Percentiles rank a stretch among this genome's conserved stretches.
phyloP scores from a whole-genome alignment of 2,113 vertebrate genomes.

The Cisticola juncidis region DNA sequence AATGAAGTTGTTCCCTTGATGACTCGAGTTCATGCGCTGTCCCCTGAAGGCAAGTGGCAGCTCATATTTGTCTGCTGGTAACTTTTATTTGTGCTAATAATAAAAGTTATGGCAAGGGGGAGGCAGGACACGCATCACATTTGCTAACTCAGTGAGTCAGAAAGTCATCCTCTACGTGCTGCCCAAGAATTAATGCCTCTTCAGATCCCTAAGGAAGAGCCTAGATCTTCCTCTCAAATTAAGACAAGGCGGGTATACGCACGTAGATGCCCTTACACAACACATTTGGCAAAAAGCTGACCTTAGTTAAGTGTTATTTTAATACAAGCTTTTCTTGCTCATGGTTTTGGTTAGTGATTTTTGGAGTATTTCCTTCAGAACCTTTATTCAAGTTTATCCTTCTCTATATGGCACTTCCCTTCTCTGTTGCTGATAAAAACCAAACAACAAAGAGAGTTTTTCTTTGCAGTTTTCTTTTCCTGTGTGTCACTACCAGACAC shows the following conservation, averaged over 20 bases:
- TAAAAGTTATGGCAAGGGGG: not conserved
- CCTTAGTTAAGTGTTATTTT: not conserved
- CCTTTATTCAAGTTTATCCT: not conserved
- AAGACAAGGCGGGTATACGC: fast-evolving
- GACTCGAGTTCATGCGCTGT: not conserved
- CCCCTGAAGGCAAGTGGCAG: slow-evolving; percentile 34
- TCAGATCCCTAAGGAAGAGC: not conserved
- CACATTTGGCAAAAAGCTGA: not conserved
- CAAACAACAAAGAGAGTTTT: not conserved
- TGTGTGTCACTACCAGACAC: not conserved
- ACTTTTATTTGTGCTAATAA: slow-evolving; percentile 45
- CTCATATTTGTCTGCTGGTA: slow-evolving; percentile 38
- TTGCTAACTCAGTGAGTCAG: slow-evolving; percentile 11
- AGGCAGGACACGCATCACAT: not conserved
- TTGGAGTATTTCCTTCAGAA: not conserved
- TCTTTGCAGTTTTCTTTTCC: not conserved
- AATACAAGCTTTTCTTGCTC: not conserved
- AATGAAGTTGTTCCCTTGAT: not conserved
- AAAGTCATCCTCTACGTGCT: not conserved
- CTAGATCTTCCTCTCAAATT: not conserved
- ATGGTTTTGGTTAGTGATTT: not conserved
- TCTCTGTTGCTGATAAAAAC: not conserved
- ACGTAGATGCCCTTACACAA: not conserved
- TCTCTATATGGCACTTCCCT: not conserved
- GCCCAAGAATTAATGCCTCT: not conserved